Percentiles rank a stretch among this genome's conserved stretches.
phyloP scores from a whole-genome alignment of 1,140 invertebrate genomes.

The Drosophila truncata region DNA sequence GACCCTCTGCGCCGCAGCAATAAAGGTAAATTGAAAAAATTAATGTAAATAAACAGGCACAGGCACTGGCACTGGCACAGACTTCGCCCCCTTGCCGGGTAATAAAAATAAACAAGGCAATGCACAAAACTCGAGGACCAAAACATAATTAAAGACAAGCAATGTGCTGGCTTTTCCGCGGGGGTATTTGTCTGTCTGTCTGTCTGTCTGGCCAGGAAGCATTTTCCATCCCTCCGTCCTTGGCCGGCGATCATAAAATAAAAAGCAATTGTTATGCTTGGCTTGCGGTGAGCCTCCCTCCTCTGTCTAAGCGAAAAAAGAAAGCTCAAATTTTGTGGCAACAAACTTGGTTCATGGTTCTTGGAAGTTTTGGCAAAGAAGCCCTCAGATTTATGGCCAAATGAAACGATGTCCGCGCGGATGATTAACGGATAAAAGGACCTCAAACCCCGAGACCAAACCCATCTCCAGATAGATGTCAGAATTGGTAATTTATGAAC shows the following conservation, averaged over 20 bases:
- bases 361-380: not conserved
- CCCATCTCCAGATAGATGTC: constrained; percentile 1
- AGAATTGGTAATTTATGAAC: constrained; percentile 41
- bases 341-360: constrained; percentile 1
- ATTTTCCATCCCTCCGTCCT: constrained; percentile 1
- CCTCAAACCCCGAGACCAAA: not conserved
- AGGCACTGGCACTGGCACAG: constrained; percentile 45
- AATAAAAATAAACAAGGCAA: constrained; percentile 83
- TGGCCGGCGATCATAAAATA: constrained; percentile 44
- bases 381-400: constrained; percentile 23
- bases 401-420: constrained; percentile 7
- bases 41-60: constrained; percentile 73
- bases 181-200: constrained; percentile 17
- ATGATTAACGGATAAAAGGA: constrained; percentile 25
- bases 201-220: constrained; percentile 4
- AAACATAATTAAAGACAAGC: constrained; percentile 77
- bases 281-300: constrained; percentile 21
- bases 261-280: constrained; percentile 62
- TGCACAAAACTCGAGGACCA: constrained; percentile 69
- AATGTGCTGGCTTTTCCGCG: constrained; percentile 13
- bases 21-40: constrained; percentile 82
- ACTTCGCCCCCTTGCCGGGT: constrained; percentile 45
- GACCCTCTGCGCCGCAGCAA: constrained; percentile 42
- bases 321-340: constrained; percentile 2
- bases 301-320: constrained; percentile 11